phyloP scores from a whole-genome alignment of 2,113 vertebrate genomes.

The Percopsis transmontana region DNA sequence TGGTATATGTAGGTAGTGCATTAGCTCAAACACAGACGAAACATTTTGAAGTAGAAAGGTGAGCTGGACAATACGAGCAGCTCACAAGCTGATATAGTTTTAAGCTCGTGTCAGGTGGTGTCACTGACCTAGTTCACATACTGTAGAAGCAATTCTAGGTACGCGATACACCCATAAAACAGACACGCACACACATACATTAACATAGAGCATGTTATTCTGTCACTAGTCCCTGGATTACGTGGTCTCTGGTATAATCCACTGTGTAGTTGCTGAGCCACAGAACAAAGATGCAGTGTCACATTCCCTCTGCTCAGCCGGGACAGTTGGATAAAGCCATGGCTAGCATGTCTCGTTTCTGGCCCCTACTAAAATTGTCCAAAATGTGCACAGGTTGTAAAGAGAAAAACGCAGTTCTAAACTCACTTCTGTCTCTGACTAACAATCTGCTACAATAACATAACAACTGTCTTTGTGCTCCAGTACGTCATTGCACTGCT shows the following conservation, averaged over 20 bases:
- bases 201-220: not conserved
- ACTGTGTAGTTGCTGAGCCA: slow-evolving; percentile 36
- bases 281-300: slow-evolving; percentile 26
- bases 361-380: too few species aligned
- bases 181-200: not conserved
- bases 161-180: too few species aligned
- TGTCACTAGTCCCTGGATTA: not conserved
- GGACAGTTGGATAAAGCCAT: too few species aligned
- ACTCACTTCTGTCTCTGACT: too few species aligned
- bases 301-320: not conserved
- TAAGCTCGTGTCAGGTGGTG: slow-evolving; percentile 35
- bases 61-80: slow-evolving; percentile 10
- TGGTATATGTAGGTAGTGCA: not conserved
- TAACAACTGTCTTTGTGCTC: too few species aligned
- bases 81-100: slow-evolving; percentile 13
- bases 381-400: too few species aligned
- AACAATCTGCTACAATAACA: too few species aligned
- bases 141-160: too few species aligned
- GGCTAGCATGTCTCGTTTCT: too few species aligned
- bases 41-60: not conserved
- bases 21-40: slow-evolving; percentile 17
- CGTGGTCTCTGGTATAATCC: slow-evolving; percentile 40
- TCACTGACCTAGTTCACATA: slow-evolving; percentile 19
- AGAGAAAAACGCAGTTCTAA: too few species aligned
- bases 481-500: too few species aligned